phyloP scores from a whole-genome alignment of 2,888 invertebrate species.

The Scaptomyza polygonia region DNA sequence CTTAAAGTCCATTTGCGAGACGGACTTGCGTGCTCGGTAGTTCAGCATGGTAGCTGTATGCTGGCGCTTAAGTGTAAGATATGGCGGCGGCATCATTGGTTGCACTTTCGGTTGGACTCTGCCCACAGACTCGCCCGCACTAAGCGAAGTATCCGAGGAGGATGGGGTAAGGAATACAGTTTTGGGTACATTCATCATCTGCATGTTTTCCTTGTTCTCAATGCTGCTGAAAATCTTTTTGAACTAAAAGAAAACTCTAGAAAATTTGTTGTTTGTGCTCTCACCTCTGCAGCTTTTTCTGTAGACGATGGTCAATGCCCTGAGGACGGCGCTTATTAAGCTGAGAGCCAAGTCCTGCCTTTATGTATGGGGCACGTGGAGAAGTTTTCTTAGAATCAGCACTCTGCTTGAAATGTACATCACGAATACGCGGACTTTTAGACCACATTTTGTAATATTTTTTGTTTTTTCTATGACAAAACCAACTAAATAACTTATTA shows the following conservation, averaged over 20 bases:
- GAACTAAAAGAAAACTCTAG: not conserved
- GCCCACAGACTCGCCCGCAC: conserved; percentile 1
- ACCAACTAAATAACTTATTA: not conserved
- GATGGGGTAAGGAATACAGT: conserved; percentile 63
- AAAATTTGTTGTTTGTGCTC: too few relatives aligned
- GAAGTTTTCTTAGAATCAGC: conserved; percentile 28
- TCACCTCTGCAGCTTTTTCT: conserved; percentile 42
- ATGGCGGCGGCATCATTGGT: conserved; percentile 26
- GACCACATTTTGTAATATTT: conserved; percentile 34
- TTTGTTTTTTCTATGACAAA: not conserved
- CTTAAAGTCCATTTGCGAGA: conserved; percentile 82
- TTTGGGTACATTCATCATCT: conserved; percentile 40
- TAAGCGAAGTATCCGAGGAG: conserved; percentile 64
- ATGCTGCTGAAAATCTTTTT: conserved; percentile 23
- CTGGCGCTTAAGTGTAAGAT: conserved; percentile 64
- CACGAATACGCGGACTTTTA: conserved; percentile 57
- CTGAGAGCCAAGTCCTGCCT: conserved; percentile 18
- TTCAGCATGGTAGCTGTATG: conserved; percentile 66
- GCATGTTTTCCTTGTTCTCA: conserved; percentile 31
- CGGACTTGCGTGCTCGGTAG: conserved; percentile 75
- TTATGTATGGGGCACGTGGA: conserved; percentile 56
- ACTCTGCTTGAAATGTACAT: not conserved
- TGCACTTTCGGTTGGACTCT: conserved; percentile 10
- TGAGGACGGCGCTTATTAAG: conserved; percentile 40
- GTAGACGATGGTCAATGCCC: conserved; percentile 12